Conservation (phyloP, 2,888 invertebrate species). For the Eupeodes latifasciatus region DNA sequence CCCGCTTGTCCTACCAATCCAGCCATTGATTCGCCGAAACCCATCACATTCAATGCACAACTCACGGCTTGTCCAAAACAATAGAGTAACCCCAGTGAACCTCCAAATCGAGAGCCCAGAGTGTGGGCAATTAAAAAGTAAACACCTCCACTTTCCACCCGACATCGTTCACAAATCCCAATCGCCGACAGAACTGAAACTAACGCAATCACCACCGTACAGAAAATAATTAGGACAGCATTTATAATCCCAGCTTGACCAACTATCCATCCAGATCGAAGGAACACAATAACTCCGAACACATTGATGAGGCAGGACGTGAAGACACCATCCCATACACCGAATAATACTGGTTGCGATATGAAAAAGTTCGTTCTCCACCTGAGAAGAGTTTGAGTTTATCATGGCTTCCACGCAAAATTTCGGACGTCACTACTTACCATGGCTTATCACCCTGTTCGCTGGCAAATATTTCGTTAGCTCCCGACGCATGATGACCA, state of each 20-base stretch:
- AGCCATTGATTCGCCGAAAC: constrained; percentile 98
- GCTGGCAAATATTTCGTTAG: constrained; percentile 95
- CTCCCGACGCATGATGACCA: constrained; percentile 93
- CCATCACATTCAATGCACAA: constrained; percentile 96
- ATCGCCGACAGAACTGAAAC: constrained; percentile 97
- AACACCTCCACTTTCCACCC: constrained; percentile 98
- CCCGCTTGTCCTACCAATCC: constrained; percentile 90
- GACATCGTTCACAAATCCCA: constrained; percentile 97
- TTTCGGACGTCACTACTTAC: constrained; percentile 76
- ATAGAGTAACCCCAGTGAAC: constrained; percentile 95
- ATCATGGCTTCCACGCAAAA: no score
- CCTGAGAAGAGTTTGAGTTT: constrained; percentile 85
- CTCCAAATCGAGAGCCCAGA: constrained; percentile 96
- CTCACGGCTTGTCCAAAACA: constrained; percentile 99
- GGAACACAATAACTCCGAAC: constrained; percentile 98
- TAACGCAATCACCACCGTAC: constrained; percentile 94
- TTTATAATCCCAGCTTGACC: constrained; percentile 94
- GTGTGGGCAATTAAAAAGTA: constrained; percentile 98
- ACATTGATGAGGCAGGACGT: constrained; percentile 98
- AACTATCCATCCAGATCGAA: constrained; percentile 98
- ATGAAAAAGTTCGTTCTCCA: constrained; percentile 99
- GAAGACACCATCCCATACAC: constrained; percentile 98
- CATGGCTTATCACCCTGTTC: constrained; percentile 89
- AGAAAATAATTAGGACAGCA: constrained; percentile 92
- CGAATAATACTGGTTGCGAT: constrained; percentile 97